Conservation (phyloP, 2,113 vertebrate species). For the Zosterops borbonicus region DNA sequence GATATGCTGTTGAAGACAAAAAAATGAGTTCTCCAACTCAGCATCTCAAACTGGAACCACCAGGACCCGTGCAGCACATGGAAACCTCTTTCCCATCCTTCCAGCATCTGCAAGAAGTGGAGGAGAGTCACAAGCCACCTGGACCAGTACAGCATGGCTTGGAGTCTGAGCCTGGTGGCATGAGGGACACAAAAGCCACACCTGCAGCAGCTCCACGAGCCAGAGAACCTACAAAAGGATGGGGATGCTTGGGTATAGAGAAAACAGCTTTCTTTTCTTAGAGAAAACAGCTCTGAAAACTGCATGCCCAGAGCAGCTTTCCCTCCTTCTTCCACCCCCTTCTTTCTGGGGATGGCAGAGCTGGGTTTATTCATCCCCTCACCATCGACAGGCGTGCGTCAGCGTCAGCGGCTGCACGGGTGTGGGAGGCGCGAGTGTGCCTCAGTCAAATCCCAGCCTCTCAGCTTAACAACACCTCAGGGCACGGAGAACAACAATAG, state of each 20-base stretch:
- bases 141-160: too few species aligned
- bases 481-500: constrained; percentile 4
- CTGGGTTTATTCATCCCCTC: constrained; percentile 44
- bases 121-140: neutral
- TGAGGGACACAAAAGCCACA: neutral
- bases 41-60: neutral
- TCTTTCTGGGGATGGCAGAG: neutral
- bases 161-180: neutral
- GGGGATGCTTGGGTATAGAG: neutral
- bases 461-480: constrained; percentile 25
- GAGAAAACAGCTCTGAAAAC: neutral
- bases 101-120: neutral
- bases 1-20: neutral
- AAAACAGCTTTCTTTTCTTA: neutral
- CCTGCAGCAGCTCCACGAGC: neutral
- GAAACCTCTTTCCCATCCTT: neutral
- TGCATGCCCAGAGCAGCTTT: neutral
- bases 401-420: constrained; percentile 20
- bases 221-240: neutral
- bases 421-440: constrained; percentile 49
- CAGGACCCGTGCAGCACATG: neutral
- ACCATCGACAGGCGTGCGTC: neutral
- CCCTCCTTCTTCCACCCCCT: neutral
- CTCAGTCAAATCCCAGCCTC: constrained; percentile 36
- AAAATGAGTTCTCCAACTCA: neutral